Base-by-base conservation (phyloP, 2,113 vertebrate genomes). In the Nothoprocta pentlandii region DNA sequence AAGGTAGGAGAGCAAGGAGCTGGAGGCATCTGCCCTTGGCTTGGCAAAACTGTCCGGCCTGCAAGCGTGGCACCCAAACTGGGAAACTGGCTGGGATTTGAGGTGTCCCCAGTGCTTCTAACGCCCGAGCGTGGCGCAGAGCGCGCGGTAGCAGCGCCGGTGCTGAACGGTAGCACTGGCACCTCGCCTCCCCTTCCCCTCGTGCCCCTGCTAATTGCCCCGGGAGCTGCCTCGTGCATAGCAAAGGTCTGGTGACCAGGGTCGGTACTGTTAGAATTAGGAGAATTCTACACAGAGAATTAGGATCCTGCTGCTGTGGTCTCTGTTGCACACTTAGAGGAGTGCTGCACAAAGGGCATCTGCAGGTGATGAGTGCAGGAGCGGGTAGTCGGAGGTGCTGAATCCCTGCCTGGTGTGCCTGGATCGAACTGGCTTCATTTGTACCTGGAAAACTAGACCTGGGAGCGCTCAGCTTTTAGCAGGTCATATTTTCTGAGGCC, bases 71-170 rank as follows among this genome's bases (percentile, higher is more conserved):
- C 2, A 1, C 92, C 66, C 68, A 85, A 79, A 82, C 64, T 53
- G 47, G 81, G 80, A 88, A 90, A 61, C 47, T 86, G 82, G 85
- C 85, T 92, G 64, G 32, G 79, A 74, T 75, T 95, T 19, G 17
- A 61, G 79, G 95, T 95, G 63, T 79, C 79, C 47, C 39, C 64
- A 61, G 73, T 39, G 69, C 92, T 77, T 93, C 78, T 77, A 88
- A 85, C 89, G 69, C 87, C 74, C 91, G n/a, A 83, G 90, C 51
- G 12, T 80, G 93, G 92, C n/a, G 69, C 87, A 75, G 23, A 63
- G 70, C 75, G 64, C 2, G 7, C 62, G 71, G 83, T 61, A 51
- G 32, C 80, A 14, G 0, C 16, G 70, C 81, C 10, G 23, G 5
- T 25, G 42, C 90, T 83, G 96, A 88, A 95, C 95, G 20, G 2